These are phyloP conservation scores for Porphyrio hochstetteri DNA, from an alignment of 2,113 vertebrate genomes.

Conservation along the genomic window DNA sequence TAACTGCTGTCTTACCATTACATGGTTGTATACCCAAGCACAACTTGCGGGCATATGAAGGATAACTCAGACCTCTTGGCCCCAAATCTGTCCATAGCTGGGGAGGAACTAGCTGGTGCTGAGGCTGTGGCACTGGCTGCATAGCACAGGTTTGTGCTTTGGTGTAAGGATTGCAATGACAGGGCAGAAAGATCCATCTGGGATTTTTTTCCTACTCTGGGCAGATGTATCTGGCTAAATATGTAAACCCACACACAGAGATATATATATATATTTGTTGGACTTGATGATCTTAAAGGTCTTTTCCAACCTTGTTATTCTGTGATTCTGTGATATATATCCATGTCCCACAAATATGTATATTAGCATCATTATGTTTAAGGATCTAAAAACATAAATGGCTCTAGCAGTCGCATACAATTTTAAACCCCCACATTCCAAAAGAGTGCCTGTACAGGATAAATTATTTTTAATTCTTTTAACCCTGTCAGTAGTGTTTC, in stretches of 20 bases:
- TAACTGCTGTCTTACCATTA: neutral
- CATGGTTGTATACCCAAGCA: neutral
- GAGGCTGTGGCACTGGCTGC: neutral
- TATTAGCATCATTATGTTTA: neutral
- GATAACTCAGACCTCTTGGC: neutral
- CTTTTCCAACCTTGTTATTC: no score
- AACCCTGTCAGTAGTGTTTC: neutral
- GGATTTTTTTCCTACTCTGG: neutral
- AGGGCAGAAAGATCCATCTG: neutral
- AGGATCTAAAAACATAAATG: neutral
- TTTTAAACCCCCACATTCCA: neutral
- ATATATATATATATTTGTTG: neutral
- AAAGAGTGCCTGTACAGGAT: fast-evolving
- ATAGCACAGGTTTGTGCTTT: fast-evolving
- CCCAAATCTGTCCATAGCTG: neutral
- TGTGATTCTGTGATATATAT: no score
- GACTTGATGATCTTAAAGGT: no score
- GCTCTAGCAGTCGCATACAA: neutral
- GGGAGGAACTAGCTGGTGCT: neutral
- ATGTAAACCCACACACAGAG: neutral
- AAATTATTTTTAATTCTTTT: neutral
- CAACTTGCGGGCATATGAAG: neutral
- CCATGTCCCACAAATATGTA: neutral
- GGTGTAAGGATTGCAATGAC: neutral
- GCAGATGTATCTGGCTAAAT: neutral